Percentiles rank a stretch among this genome's conserved stretches.
Evolutionary conservation across 2,888 invertebrate species (phyloP).

Genomic region (Eudasyphora cyanicolor): DNA sequence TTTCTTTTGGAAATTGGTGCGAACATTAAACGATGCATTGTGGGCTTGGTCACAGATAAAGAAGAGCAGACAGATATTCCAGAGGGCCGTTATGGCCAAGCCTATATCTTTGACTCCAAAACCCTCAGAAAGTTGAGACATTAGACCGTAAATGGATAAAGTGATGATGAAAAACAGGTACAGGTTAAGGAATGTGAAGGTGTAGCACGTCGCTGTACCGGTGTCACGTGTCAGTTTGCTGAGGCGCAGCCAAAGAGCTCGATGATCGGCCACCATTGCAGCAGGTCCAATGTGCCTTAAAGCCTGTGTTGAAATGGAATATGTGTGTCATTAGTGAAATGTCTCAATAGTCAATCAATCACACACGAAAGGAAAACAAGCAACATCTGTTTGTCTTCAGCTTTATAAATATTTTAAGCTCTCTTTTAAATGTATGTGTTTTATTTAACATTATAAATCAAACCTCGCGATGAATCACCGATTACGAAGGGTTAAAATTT

Average conservation of each 20-base stretch:
- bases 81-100: conserved; percentile 84
- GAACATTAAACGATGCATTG: conserved; percentile 86
- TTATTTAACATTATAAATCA: no score
- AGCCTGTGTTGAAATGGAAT: conserved; percentile 80
- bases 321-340: no score
- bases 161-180: conserved; percentile 88
- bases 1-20: conserved; percentile 88
- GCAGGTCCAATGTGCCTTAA: conserved; percentile 86
- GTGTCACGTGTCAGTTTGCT: conserved; percentile 85
- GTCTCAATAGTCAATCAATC: no score
- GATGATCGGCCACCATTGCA: conserved; percentile 85
- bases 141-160: conserved; percentile 86
- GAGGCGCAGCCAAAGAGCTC: conserved; percentile 86
- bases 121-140: conserved; percentile 87
- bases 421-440: no score
- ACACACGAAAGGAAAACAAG: no score
- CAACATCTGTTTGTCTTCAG: no score
- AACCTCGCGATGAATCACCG: no score
- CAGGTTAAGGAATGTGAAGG: conserved; percentile 85
- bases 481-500: no score
- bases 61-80: conserved; percentile 85
- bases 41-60: conserved; percentile 88
- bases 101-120: conserved; percentile 88
- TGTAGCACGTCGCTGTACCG: conserved; percentile 85
- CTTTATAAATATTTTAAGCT: no score